Conservation (phyloP, 2,113 vertebrate genomes). For the Poeciliopsis retropinna region DNA sequence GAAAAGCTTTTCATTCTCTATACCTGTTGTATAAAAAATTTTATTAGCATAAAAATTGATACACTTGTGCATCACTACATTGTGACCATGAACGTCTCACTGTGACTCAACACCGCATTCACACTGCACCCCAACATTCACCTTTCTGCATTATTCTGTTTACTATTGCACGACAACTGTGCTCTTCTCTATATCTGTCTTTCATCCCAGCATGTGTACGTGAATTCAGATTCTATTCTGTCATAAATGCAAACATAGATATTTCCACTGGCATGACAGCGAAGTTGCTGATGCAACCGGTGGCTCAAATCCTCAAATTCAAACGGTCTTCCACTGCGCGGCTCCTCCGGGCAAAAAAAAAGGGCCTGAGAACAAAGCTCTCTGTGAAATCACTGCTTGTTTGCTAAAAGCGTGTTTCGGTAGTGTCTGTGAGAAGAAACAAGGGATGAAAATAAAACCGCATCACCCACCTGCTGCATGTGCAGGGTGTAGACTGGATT, state of each 20-base stretch:
- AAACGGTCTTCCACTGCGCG: slow-evolving; percentile 26
- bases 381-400: slow-evolving; percentile 35
- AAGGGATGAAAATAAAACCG: not conserved
- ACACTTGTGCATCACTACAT: slow-evolving; percentile 3
- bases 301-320: slow-evolving; percentile 20
- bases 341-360: slow-evolving; percentile 25
- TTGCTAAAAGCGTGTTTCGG: not conserved
- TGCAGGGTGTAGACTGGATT: slow-evolving; percentile 5
- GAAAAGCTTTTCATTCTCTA: not conserved
- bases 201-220: slow-evolving; percentile 13
- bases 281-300: slow-evolving; percentile 51
- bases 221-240: slow-evolving; percentile 37
- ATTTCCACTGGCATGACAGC: slow-evolving; percentile 18
- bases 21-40: not conserved
- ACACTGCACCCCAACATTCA: not conserved
- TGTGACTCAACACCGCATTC: not conserved
- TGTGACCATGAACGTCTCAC: not conserved
- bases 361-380: slow-evolving; percentile 25
- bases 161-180: slow-evolving; percentile 10
- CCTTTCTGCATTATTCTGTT: not conserved
- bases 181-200: slow-evolving; percentile 11
- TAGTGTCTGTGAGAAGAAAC: not conserved
- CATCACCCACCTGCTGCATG: slow-evolving; percentile 3
- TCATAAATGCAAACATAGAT: slow-evolving; percentile 37
- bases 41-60: not conserved